phyloP scores from a whole-genome alignment of 2,113 vertebrate species.

The Lampris megalopsis region DNA sequence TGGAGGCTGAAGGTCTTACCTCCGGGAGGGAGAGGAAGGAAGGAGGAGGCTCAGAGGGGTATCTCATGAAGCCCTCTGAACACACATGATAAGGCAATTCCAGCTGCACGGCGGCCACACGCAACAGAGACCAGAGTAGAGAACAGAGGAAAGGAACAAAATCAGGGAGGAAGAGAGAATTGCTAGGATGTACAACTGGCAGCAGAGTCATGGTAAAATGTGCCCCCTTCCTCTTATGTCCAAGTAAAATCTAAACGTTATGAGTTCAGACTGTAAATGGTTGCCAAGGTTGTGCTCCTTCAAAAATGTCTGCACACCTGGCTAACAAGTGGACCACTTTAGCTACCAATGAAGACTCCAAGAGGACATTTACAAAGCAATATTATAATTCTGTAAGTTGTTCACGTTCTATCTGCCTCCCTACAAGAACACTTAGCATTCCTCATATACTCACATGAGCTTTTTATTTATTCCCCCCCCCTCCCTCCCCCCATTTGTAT shows the following conservation, averaged over 20 bases:
- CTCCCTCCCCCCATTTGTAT: no score
- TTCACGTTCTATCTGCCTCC: neutral
- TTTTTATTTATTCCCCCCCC: no score
- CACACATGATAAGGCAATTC: conserved; percentile 80
- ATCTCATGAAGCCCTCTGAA: conserved; percentile 77
- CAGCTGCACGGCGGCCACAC: conserved; percentile 77
- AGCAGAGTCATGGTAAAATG: neutral
- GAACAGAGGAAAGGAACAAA: conserved; percentile 29
- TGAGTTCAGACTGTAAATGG: neutral
- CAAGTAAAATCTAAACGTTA: neutral
- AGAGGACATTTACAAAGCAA: neutral
- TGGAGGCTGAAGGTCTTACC: conserved; percentile 72
- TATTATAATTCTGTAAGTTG: neutral
- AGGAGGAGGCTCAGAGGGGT: conserved; percentile 75
- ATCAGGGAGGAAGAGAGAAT: conserved; percentile 35
- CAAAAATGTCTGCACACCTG: neutral
- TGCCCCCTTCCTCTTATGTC: no score
- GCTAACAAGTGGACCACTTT: neutral
- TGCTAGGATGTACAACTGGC: neutral
- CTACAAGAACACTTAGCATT: no score
- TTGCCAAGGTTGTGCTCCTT: neutral
- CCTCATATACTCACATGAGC: no score
- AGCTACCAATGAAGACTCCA: neutral
- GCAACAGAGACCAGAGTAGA: conserved; percentile 59
- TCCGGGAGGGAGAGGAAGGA: conserved; percentile 71